Evolutionary conservation across 2,797 vertebrate genomes (phyloP).

Genomic region (Eulemur rubriventer): DNA sequence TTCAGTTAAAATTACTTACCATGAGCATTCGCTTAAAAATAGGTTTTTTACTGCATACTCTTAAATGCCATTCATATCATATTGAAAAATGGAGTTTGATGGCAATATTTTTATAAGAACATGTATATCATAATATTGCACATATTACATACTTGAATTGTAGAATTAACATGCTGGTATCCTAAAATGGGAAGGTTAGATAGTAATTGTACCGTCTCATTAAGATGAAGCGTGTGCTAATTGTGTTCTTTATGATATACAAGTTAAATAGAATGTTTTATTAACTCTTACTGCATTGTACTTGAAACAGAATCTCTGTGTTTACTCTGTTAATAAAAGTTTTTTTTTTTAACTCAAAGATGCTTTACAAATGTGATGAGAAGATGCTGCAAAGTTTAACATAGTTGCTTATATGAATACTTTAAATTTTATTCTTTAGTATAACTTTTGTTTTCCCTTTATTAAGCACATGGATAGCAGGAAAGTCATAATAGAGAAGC

Average conservation of each 20-base stretch:
- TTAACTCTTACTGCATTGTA: not conserved
- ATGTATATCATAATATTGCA: not conserved
- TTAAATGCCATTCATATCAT: slow-evolving; percentile 9
- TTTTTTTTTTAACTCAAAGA: not conserved
- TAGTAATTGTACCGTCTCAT: not conserved
- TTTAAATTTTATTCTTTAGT: slow-evolving; percentile 38
- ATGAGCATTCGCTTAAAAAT: not conserved
- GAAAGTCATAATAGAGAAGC: slow-evolving; percentile 63
- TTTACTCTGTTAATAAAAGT: slow-evolving; percentile 23
- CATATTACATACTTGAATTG: slow-evolving; percentile 22
- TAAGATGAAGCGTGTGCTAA: slow-evolving; percentile 2
- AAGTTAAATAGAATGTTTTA: slow-evolving; percentile 30
- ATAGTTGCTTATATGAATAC: slow-evolving; percentile 54
- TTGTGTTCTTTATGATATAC: slow-evolving; percentile 5
- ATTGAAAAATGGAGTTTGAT: not conserved
- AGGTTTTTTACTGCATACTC: not conserved
- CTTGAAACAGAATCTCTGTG: slow-evolving; percentile 32
- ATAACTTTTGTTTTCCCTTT: slow-evolving; percentile 60
- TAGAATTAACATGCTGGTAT: not conserved
- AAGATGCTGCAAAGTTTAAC: slow-evolving; percentile 43
- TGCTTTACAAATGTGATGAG: slow-evolving; percentile 14
- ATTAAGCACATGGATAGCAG: slow-evolving; percentile 34
- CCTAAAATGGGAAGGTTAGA: not conserved
- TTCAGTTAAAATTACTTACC: slow-evolving; percentile 30
- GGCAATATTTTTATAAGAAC: not conserved